Evolutionary conservation across 1,140 invertebrate species (phyloP).

Genomic region (Saccostrea cuccullata): DNA sequence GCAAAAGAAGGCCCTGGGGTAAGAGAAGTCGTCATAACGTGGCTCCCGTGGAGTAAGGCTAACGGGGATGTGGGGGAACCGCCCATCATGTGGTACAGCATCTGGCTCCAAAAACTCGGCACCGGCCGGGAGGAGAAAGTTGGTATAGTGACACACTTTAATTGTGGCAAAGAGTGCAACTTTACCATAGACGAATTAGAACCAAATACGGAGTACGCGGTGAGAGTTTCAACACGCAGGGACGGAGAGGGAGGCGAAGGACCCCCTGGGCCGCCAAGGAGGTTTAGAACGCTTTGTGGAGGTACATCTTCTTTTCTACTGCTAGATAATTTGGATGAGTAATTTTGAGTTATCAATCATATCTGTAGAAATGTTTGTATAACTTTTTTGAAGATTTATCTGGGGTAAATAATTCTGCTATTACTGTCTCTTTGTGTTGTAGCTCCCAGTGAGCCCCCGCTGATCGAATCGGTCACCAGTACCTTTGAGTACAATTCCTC

Average conservation of each 20-base stretch:
- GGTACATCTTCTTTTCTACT: conserved; percentile 48
- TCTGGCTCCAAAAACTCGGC: conserved; percentile 60
- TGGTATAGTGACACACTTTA: conserved; percentile 66
- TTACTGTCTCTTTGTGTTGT: conserved; percentile 40
- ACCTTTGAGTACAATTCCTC: conserved; percentile 62
- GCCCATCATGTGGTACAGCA: conserved; percentile 69
- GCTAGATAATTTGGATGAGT: background rate
- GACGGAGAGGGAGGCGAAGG: conserved; percentile 71
- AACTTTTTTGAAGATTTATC: background rate
- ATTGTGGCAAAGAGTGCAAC: conserved; percentile 65
- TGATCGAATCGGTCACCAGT: conserved; percentile 57
- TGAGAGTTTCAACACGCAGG: conserved; percentile 66
- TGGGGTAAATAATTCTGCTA: conserved; percentile 3
- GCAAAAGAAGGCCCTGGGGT: conserved; percentile 57
- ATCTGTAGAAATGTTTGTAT: conserved; percentile 1
- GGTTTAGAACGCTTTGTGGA: conserved; percentile 68
- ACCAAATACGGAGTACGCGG: conserved; percentile 70
- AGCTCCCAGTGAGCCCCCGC: conserved; percentile 61
- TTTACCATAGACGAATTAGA: conserved; percentile 64
- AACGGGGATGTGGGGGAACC: conserved; percentile 70
- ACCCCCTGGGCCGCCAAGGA: conserved; percentile 62
- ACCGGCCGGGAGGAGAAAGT: conserved; percentile 56
- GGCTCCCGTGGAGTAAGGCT: conserved; percentile 67
- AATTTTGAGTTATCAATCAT: background rate
- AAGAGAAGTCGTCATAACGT: conserved; percentile 65